Conservation (phyloP, 2,888 invertebrate genomes). For the Digitonthophagus gazella region DNA sequence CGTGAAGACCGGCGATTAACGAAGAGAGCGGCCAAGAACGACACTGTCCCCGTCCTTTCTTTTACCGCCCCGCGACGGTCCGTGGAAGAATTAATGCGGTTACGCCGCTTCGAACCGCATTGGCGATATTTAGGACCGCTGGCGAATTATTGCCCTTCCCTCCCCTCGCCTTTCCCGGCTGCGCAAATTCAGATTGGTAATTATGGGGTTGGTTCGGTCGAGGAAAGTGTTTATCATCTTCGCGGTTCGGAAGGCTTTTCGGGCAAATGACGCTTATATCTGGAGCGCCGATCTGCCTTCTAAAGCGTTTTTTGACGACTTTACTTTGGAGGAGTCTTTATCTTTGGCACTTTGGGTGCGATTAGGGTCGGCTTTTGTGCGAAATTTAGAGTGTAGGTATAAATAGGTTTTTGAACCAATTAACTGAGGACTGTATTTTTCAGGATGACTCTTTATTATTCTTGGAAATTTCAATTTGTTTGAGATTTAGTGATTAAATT, state of each 20-base stretch:
- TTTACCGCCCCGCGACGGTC: background rate
- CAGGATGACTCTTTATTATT: background rate
- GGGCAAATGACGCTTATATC: conserved; percentile 15
- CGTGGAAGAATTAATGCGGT: conserved; percentile 23
- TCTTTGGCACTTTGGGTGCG: background rate
- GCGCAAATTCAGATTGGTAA: conserved; percentile 12
- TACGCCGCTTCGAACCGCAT: conserved; percentile 1
- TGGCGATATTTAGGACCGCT: background rate
- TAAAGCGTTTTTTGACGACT: background rate
- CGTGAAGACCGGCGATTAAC: conserved; percentile 28
- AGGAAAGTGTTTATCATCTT: background rate
- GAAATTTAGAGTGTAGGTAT: background rate
- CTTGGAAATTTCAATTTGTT: background rate
- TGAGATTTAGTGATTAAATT: background rate
- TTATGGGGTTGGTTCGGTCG: conserved; percentile 6
- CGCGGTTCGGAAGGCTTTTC: background rate
- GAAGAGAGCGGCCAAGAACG: conserved; percentile 16
- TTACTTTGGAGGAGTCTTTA: background rate
- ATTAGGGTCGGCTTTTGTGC: background rate
- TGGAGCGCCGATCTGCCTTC: background rate
- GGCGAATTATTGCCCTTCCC: conserved; percentile 5
- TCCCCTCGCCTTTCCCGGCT: too few species aligned
- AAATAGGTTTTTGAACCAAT: background rate
- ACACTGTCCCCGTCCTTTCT: background rate
- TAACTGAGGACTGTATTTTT: background rate